These are phyloP conservation scores for Pyrrhosoma nymphula DNA, from an alignment of 2,888 invertebrate genomes.

Conservation along the genomic window DNA sequence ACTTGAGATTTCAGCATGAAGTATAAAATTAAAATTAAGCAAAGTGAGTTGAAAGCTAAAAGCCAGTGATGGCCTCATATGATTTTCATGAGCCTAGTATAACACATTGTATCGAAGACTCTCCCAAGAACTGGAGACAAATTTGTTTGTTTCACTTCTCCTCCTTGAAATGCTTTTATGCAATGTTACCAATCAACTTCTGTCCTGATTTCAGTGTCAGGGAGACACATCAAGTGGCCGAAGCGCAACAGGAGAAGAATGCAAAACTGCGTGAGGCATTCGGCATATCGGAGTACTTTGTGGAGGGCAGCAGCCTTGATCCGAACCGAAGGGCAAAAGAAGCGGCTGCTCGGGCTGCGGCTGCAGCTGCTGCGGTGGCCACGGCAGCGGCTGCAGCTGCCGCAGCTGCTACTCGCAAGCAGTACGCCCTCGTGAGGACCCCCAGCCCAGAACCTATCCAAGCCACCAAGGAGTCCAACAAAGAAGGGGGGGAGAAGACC, in stretches of 20 bases:
- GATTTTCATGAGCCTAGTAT: no score
- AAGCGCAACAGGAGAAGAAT: constrained; percentile 97
- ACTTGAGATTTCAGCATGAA: no score
- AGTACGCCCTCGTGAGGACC: constrained; percentile 88
- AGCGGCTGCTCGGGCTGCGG: constrained; percentile 78
- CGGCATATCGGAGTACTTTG: constrained; percentile 95
- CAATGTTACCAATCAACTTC: constrained; percentile 13
- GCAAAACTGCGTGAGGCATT: constrained; percentile 95
- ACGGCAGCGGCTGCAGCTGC: constrained; percentile 76
- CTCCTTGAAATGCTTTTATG: no score
- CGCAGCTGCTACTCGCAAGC: constrained; percentile 78
- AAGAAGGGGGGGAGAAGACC: constrained; percentile 75
- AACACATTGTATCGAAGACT: no score
- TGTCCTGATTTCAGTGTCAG: constrained; percentile 85
- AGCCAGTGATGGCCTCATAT: no score
- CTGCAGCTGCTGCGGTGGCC: constrained; percentile 76
- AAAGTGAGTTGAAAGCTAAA: no score
- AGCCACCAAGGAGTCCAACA: constrained; percentile 69
- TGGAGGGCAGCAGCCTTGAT: constrained; percentile 95
- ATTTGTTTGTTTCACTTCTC: no score
- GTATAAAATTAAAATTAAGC: no score
- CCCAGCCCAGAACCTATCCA: constrained; percentile 82
- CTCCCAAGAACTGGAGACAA: no score
- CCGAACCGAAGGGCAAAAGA: constrained; percentile 86
- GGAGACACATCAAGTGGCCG: constrained; percentile 97